Conservation (phyloP, 2,797 vertebrate species). For the Thamnophis elegans region DNA sequence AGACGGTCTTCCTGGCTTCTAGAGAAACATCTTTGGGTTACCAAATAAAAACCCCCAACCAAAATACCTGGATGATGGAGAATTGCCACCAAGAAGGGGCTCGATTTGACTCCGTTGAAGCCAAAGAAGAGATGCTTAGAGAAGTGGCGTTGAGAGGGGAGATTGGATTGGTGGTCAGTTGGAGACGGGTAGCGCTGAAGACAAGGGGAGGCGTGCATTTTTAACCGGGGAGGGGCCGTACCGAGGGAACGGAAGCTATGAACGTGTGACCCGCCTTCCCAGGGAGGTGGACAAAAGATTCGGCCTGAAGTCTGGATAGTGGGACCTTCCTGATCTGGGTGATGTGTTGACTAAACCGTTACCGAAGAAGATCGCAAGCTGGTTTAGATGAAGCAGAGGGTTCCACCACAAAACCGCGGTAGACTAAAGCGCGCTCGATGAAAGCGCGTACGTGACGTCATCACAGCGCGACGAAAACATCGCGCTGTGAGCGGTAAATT, state of each 20-base stretch:
- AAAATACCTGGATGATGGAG: neutral
- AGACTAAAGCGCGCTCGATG: no score
- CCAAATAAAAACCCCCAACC: neutral
- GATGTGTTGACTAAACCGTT: neutral
- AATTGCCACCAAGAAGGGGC: neutral
- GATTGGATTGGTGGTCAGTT: neutral
- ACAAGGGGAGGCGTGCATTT: neutral
- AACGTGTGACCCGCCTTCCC: neutral
- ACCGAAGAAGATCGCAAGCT: neutral
- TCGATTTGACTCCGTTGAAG: neutral
- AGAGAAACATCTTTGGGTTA: neutral
- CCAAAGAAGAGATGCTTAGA: neutral
- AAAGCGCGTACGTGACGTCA: no score
- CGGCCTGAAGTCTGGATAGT: neutral
- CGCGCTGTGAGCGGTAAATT: no score
- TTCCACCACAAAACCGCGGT: no score
- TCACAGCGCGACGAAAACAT: no score
- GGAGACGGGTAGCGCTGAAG: neutral
- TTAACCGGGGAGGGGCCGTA: neutral
- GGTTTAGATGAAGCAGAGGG: neutral
- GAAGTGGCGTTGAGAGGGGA: neutral
- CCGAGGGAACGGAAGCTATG: neutral
- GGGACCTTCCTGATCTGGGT: neutral
- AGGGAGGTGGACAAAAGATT: neutral
- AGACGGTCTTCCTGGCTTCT: neutral